phyloP scores from a whole-genome alignment of 1,140 invertebrate genomes.

The Rhagoletis zephyria region DNA sequence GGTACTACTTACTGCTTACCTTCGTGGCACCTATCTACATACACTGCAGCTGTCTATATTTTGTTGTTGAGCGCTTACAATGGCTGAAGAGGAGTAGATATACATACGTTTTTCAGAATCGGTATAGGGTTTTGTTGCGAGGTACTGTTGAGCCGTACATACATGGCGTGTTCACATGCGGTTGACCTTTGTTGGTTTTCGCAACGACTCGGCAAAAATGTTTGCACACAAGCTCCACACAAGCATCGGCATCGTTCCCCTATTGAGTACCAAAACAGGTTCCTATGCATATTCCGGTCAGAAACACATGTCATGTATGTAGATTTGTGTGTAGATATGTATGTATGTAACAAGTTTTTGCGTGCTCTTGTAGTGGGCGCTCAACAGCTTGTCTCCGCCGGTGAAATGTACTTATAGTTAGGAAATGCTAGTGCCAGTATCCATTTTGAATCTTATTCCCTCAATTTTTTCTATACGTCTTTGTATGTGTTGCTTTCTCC shows the following conservation, averaged over 20 bases:
- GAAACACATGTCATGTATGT: neutral
- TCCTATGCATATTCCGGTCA: neutral
- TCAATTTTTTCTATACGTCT: no score
- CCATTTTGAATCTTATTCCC: neutral
- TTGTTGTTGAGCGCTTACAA: slow-evolving; percentile 35
- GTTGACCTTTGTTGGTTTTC: slow-evolving; percentile 25
- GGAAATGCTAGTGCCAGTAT: neutral
- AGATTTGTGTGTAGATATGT: neutral
- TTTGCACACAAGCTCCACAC: neutral
- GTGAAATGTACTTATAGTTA: neutral
- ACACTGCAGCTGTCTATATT: neutral
- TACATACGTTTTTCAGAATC: neutral
- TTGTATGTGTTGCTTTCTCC: slow-evolving; percentile 5
- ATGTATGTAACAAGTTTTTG: neutral
- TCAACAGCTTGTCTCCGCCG: neutral
- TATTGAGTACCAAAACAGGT: neutral
- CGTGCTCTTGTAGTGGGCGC: neutral
- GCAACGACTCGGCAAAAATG: neutral
- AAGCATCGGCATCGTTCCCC: neutral
- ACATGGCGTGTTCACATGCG: neutral
- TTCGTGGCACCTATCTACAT: slow-evolving; percentile 22
- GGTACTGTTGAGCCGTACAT: neutral
- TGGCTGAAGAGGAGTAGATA: slow-evolving; percentile 20
- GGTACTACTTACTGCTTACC: slow-evolving; percentile 23
- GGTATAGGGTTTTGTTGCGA: neutral